Evolutionary conservation across 2,113 vertebrate species (phyloP), one percentile per base, ranked within the genome.

Genomic region (Ophthalmolycus amberensis): DNA sequence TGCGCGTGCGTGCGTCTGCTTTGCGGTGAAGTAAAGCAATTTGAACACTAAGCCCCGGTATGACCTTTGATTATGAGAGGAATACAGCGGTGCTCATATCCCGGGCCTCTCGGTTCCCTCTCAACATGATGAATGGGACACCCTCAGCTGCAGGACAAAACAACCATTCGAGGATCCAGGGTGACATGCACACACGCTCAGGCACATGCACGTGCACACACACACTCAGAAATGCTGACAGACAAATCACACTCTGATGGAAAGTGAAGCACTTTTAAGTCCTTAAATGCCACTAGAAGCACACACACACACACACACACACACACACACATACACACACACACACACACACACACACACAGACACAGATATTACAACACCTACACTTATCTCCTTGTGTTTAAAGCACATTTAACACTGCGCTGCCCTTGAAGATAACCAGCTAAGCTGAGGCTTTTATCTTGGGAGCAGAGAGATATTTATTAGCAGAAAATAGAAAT

Each of bases 31-130:
- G 92, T 90, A 93, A 95, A 95, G 93, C 91, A 94, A 94, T 94
- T 92, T 93, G 90, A 93, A 80, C 88, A 89, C 80, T 44, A 85
- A 82, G 84, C 92, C 90, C 81, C 80, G 71, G 77, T 80, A 70
- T 95, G 93, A 95, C 93, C 94, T 94, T 91, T 94, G 92, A 94
- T 94, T 94, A 94, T 92, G 93, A 90, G 85, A 90, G 85, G 86
- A 88, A 90, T 90, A 89, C 85, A 81, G 88, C 88, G 10, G 88
- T 72, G 90, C 90, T 93, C 90, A 91, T 85, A 94, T 92, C 90
- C 80, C 85, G 83, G 91, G 92, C 85, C 85, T 80, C 88, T 71
- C 77, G 22, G 79, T 87, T 90, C 86, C 80, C 79, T 80, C 88
- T 89, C 91, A 88, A 85, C 90, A 94, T 94, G 93, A 94, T 93